Evolutionary conservation across 1,140 invertebrate species (phyloP).

Genomic region (Chionoecetes opilio): DNA sequence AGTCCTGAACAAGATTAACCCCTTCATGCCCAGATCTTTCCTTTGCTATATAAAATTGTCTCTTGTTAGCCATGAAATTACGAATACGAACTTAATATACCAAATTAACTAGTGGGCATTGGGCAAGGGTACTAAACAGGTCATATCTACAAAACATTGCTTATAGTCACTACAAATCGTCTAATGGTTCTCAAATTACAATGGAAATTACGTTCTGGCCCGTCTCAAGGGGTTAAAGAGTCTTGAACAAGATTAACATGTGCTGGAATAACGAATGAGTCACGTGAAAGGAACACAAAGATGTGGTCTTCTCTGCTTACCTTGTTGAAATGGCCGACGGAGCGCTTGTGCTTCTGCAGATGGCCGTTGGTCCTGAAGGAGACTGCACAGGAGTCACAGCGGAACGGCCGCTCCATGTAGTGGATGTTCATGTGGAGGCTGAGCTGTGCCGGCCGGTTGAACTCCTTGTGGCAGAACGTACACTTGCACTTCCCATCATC

Average conservation of each 20-base stretch:
- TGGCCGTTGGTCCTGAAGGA: slow-evolving; percentile 94
- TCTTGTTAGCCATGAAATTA: too few relatives aligned
- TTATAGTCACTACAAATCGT: too few relatives aligned
- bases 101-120: too few relatives aligned
- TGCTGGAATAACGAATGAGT: background rate
- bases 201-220: too few relatives aligned
- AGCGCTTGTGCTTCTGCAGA: slow-evolving; percentile 95
- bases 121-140: too few relatives aligned
- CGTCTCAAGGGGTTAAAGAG: too few relatives aligned
- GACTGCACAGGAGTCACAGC: slow-evolving; percentile 92
- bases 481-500: slow-evolving; percentile 94
- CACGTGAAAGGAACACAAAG: background rate
- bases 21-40: too few relatives aligned
- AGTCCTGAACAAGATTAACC: background rate
- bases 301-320: slow-evolving; percentile 36
- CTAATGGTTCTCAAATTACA: too few relatives aligned
- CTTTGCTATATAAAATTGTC: too few relatives aligned
- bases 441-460: slow-evolving; percentile 94
- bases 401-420: slow-evolving; percentile 96
- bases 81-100: too few relatives aligned
- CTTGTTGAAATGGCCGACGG: slow-evolving; percentile 95
- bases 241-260: background rate
- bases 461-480: slow-evolving; percentile 94
- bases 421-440: slow-evolving; percentile 97
- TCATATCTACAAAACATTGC: too few relatives aligned